These are phyloP conservation scores for Melanaphis sacchari DNA, from an alignment of 1,140 invertebrate species.

Conservation along the genomic window DNA sequence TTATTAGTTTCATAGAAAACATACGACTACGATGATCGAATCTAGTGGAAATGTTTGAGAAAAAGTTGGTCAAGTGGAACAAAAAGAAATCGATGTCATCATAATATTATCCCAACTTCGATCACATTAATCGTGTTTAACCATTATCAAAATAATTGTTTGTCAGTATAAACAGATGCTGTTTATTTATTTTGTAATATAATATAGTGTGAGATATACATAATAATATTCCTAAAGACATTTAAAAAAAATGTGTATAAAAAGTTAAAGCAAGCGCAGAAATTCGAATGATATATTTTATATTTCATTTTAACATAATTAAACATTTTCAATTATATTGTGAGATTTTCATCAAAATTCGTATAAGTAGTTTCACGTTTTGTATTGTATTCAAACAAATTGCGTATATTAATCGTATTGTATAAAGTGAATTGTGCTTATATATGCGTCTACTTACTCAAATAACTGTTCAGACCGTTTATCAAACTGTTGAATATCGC, in stretches of 20 bases:
- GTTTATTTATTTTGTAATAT: not conserved
- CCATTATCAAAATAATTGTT: not conserved
- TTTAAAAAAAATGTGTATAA: not conserved
- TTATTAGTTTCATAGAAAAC: not conserved
- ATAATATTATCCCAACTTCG: not conserved
- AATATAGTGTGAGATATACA: not conserved
- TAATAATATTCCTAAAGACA: not conserved
- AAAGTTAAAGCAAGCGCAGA: not conserved
- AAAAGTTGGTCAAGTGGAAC: not conserved
- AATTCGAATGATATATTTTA: not conserved
- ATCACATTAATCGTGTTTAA: not conserved
- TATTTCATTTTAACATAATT: not conserved
- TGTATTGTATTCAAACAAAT: not conserved
- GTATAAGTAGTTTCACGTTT: not conserved
- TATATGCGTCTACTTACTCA: not conserved
- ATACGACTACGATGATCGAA: not conserved
- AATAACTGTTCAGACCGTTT: not conserved
- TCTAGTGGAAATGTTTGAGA: not conserved
- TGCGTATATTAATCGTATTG: not conserved
- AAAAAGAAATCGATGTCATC: not conserved
- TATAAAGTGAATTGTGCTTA: not conserved
- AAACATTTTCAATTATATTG: not conserved
- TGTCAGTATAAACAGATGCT: not conserved
- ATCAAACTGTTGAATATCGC: constrained; percentile 3
- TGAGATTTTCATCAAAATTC: not conserved